Evolutionary conservation across 2,888 invertebrate species (phyloP).

Genomic region (Polydesmus complanatus): DNA sequence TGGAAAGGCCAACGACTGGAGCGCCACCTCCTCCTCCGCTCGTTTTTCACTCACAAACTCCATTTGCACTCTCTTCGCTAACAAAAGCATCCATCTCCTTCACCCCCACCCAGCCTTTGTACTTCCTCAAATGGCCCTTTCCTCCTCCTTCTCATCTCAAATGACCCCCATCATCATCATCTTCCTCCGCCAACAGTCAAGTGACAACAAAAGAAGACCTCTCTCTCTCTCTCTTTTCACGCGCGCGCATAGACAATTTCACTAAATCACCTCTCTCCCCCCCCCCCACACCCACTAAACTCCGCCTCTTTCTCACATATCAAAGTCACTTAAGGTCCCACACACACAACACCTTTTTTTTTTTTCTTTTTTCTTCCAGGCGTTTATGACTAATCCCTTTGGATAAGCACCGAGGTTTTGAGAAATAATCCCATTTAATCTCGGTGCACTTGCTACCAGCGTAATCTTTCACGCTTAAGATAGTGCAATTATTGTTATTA

Average conservation of each 20-base stretch:
- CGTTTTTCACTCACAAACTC: neutral
- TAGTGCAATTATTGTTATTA: no score
- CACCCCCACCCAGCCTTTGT: neutral
- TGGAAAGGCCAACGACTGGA: no score
- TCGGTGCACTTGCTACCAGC: no score
- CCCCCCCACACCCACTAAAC: neutral
- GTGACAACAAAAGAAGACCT: neutral
- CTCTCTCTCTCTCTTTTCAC: neutral
- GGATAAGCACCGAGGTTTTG: no score
- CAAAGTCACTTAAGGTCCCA: no score
- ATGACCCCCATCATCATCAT: neutral
- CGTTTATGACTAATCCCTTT: no score
- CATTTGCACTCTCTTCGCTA: neutral
- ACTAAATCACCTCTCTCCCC: neutral
- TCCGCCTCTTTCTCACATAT: no score
- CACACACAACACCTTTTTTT: no score
- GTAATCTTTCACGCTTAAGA: no score
- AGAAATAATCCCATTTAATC: no score
- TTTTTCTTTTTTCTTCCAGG: no score
- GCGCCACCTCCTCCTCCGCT: no score
- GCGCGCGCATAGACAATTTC: neutral
- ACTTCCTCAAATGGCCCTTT: neutral
- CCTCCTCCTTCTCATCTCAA: neutral
- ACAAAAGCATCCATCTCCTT: neutral
- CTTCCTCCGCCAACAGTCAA: neutral